Base-by-base conservation (phyloP, 2,113 vertebrate genomes). In the Spermophilus dauricus region DNA sequence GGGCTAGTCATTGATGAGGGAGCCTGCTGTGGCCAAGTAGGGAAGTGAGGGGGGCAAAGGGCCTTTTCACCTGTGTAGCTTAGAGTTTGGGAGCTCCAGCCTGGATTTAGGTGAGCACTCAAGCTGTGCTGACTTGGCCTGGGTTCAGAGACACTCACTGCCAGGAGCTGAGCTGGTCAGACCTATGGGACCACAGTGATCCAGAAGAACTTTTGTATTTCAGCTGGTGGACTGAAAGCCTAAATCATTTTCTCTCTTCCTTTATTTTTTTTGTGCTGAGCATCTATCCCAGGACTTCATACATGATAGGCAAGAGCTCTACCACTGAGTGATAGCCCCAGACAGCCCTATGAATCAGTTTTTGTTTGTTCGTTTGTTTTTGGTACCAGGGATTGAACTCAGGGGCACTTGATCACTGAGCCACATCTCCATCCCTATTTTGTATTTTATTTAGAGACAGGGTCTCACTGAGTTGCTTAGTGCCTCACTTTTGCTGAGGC, bases 191-290 rank as follows among this genome's bases (percentile, higher is more conserved):
- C 3, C 16, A 6, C 42, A 39, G 12, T 53, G 32, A 56, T 77
- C n/a, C 84, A 39, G 18, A 90, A 85, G 82, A 32, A 6, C 65
- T 81, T 7, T 73, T 56, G 93, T 69, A 24, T 53, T 10, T 96
- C 53, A 95, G 32, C 48, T 20, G 8, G 4, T 56, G 39, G 45
- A 5, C 63, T 73, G 58, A 73, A 96, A 93, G 13, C 53, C 48
- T 82, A 30, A 94, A 70, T 48, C 69, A 45, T 9, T n/a, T 56
- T 90, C 26, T 65, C 4, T 65, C 28, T 58, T 58, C 7, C 20
- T 58, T 24, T 61, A 8, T 45, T 28, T 63, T 63, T 63, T 63
- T 28, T 3, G 26, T 28, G 61, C 61, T 63, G 32, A 70, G 34
- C 16, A 26, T n/a, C 34, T 11, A n/a, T 18, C 16, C 14, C 32